A percentile compares a stretch with the other conserved stretches of the same genome.
These are phyloP conservation scores for Cherax destructor DNA, from an alignment of 1,140 invertebrate genomes.

Conservation along the genomic window DNA sequence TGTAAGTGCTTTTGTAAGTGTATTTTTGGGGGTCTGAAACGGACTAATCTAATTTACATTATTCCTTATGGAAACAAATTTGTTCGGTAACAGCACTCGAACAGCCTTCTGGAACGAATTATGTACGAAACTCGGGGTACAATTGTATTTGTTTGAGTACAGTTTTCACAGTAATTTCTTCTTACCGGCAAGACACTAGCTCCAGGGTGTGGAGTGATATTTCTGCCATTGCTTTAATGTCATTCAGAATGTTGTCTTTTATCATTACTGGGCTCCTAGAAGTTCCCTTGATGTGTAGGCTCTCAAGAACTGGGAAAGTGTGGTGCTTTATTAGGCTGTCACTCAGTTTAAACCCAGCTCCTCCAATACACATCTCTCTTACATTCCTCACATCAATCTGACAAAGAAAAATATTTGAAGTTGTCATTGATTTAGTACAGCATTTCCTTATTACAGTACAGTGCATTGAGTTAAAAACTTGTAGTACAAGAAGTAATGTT, in stretches of 20 bases:
- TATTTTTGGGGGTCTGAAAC: no score
- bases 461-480: background rate
- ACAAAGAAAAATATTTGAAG: background rate
- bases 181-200: conserved; percentile 18
- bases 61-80: no score
- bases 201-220: conserved; percentile 4
- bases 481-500: background rate
- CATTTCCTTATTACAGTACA: background rate
- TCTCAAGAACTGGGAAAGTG: conserved; percentile 11
- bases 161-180: no score
- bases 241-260: background rate
- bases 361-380: conserved; percentile 18
- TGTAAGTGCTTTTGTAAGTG: no score
- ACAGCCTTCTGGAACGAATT: no score
- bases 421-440: background rate
- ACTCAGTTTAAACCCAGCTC: conserved; percentile 6
- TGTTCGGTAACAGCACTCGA: no score
- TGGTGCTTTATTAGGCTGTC: background rate
- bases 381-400: conserved; percentile 14
- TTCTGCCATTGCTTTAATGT: background rate
- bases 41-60: no score
- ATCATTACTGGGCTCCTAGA: background rate
- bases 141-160: no score
- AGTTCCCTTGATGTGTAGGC: conserved; percentile 10
- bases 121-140: no score